Conservation (phyloP, 1,140 invertebrate species). For the Panonychus citri region DNA sequence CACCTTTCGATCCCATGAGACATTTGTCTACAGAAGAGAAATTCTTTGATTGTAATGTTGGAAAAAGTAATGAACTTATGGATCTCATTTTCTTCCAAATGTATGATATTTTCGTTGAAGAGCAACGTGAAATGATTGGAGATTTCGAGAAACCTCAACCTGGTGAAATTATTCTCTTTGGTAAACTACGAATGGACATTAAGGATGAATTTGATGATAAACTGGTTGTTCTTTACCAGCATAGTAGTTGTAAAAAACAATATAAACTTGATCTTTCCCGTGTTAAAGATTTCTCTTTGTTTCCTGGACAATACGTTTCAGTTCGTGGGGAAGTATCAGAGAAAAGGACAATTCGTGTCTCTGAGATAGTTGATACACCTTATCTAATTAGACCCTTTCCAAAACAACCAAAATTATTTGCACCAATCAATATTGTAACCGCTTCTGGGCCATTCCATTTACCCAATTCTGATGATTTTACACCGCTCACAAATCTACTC, state of each 20-base stretch:
- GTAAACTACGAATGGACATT: background rate
- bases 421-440: background rate
- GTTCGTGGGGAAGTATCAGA: background rate
- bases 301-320: background rate
- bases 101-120: too few species aligned
- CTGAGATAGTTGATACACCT: background rate
- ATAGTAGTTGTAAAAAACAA: background rate
- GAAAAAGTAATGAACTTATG: too few species aligned
- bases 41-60: background rate
- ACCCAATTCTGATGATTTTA: background rate
- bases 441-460: background rate
- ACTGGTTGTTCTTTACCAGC: background rate
- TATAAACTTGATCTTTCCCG: background rate
- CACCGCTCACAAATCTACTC: background rate
- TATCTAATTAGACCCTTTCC: background rate
- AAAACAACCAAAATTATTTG: background rate
- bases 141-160: background rate
- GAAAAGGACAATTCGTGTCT: background rate
- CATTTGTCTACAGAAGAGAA: background rate
- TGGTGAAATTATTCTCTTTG: background rate
- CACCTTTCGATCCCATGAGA: background rate
- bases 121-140: too few species aligned
- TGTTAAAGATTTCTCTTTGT: background rate
- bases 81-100: too few species aligned
- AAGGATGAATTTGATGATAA: background rate